Percentiles rank a stretch among this genome's conserved stretches.
phyloP scores from a whole-genome alignment of 2,113 vertebrate species.

The Pycnonotus jocosus region DNA sequence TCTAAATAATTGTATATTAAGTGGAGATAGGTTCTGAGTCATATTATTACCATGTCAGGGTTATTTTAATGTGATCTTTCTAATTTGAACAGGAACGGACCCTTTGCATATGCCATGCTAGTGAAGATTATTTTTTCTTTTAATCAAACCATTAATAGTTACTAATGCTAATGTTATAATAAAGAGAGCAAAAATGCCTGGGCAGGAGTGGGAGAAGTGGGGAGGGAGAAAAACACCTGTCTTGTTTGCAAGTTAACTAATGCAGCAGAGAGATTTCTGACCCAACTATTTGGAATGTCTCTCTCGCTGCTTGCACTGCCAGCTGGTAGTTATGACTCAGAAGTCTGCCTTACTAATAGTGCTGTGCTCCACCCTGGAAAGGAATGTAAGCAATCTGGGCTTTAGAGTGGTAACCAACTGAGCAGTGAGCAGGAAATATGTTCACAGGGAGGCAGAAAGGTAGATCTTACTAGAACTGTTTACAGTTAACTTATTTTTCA shows the following conservation, averaged over 20 bases:
- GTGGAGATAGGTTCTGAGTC: neutral
- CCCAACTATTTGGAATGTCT: neutral
- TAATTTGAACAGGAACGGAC: neutral
- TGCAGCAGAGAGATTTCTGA: neutral
- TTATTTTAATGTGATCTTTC: neutral
- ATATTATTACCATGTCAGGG: neutral
- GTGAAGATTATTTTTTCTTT: neutral
- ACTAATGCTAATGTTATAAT: neutral
- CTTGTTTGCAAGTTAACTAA: neutral
- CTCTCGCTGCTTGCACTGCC: neutral
- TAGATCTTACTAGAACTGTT: neutral
- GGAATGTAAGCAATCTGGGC: neutral
- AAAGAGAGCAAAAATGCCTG: neutral
- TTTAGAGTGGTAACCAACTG: neutral
- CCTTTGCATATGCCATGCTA: neutral
- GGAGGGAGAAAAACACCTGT: neutral
- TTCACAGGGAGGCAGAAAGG: neutral
- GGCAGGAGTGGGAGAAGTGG: neutral
- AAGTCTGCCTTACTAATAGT: neutral
- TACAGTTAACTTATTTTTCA: neutral
- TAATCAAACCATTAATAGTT: neutral
- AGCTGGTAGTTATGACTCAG: slow-evolving; percentile 21
- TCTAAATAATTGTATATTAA: neutral
- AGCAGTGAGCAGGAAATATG: neutral
- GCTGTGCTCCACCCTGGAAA: slow-evolving; percentile 16